Conservation (phyloP, 2,888 invertebrate species). For the Eristalis pertinax region DNA sequence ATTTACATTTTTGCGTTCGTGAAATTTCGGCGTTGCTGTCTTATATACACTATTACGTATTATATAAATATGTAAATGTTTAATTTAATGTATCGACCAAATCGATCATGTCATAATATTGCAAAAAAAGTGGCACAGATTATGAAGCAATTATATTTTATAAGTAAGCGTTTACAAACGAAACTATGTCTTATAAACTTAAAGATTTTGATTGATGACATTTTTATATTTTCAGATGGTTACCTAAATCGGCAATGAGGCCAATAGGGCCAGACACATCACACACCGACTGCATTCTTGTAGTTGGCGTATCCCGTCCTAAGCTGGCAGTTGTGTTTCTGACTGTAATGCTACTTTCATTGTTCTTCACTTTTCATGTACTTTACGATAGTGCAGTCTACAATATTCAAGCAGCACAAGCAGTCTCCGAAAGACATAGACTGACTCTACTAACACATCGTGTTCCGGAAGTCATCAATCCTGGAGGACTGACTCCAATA, state of each 20-base stretch:
- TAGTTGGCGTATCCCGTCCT: constrained; percentile 92
- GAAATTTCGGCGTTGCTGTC: too few relatives aligned
- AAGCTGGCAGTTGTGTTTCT: constrained; percentile 90
- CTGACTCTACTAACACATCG: constrained; percentile 78
- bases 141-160: too few relatives aligned
- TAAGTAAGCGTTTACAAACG: neutral
- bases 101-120: too few relatives aligned
- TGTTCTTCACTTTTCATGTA: constrained; percentile 92
- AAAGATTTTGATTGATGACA: neutral
- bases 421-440: constrained; percentile 84
- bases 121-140: too few relatives aligned
- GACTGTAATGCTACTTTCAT: constrained; percentile 89
- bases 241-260: constrained; percentile 90
- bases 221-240: constrained; percentile 85
- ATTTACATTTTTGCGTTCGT: too few relatives aligned
- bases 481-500: constrained; percentile 77
- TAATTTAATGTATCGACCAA: too few relatives aligned
- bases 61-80: too few relatives aligned
- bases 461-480: constrained; percentile 77
- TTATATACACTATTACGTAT: too few relatives aligned
- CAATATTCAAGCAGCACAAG: constrained; percentile 87
- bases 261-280: constrained; percentile 92
- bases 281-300: constrained; percentile 88
- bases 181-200: neutral
- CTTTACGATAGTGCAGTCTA: constrained; percentile 92